Conservation (phyloP, 2,888 invertebrate species). For the Chesias legatella region DNA sequence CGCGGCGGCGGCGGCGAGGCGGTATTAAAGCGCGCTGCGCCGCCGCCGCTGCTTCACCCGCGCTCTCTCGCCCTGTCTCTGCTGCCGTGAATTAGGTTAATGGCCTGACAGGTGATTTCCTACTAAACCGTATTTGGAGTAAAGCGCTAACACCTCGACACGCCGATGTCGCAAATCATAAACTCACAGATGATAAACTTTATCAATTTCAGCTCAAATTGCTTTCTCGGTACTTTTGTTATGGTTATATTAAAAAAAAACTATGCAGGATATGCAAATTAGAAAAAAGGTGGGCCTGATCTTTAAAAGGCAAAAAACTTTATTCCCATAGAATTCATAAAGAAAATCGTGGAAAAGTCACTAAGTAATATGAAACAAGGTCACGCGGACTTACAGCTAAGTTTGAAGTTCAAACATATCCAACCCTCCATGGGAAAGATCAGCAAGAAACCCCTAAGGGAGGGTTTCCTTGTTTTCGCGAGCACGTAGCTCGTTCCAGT, state of each 20-base stretch:
- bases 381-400: too few species aligned
- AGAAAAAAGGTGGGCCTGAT: too few species aligned
- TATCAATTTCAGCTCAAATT: slow-evolving; percentile 21
- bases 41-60: slow-evolving; percentile 37
- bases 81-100: slow-evolving; percentile 80
- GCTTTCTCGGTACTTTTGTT: slow-evolving; percentile 9
- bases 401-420: too few species aligned
- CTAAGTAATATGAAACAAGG: too few species aligned
- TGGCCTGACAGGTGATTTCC: slow-evolving; percentile 80
- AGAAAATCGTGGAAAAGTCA: too few species aligned
- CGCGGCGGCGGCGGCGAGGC: slow-evolving; percentile 71
- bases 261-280: too few species aligned
- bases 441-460: too few species aligned
- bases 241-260: neutral
- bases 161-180: slow-evolving; percentile 65
- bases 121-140: slow-evolving; percentile 72
- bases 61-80: slow-evolving; percentile 75
- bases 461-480: too few species aligned
- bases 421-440: too few species aligned
- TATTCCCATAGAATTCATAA: too few species aligned
- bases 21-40: slow-evolving; percentile 72
- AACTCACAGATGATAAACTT: slow-evolving; percentile 50
- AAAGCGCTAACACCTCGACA: slow-evolving; percentile 63
- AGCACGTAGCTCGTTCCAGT: too few species aligned
- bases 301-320: too few species aligned